Conservation (phyloP, 23 tunicate genomes). For the Halocynthia roretzi region DNA sequence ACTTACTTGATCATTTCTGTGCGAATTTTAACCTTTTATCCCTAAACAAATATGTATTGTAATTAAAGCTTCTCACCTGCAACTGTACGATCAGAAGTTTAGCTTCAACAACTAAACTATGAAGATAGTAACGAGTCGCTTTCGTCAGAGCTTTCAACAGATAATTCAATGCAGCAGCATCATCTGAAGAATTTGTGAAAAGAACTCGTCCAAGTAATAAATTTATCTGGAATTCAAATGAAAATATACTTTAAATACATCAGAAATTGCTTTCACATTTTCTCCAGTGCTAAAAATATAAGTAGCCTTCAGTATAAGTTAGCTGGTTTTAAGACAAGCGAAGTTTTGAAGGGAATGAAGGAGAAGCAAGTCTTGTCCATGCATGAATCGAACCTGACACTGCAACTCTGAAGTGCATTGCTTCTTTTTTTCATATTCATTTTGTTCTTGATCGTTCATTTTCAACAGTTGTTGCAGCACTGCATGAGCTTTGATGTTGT, state of each 20-base stretch:
- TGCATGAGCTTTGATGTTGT: constrained; percentile 31
- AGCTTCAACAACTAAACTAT: constrained; percentile 15
- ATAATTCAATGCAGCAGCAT: constrained; percentile 34
- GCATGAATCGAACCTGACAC: constrained; percentile 33
- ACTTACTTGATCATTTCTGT: no score
- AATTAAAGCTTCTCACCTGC: constrained; percentile 29
- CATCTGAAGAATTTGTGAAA: constrained; percentile 30
- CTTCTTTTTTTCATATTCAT: constrained; percentile 14
- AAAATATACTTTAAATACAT: background rate
- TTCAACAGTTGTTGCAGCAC: constrained; percentile 14
- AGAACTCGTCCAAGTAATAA: constrained; percentile 35
- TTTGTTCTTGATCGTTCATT: background rate
- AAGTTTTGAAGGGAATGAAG: no score
- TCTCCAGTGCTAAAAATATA: no score
- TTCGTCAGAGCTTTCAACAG: constrained; percentile 40
- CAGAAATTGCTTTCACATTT: background rate
- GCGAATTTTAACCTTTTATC: no score
- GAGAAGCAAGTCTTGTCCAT: no score
- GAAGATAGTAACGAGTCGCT: constrained; percentile 37
- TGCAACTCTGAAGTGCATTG: constrained; percentile 32
- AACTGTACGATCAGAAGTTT: constrained; percentile 40
- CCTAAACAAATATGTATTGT: background rate
- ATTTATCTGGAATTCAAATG: constrained; percentile 17
- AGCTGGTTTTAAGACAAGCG: no score
- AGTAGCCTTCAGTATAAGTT: no score